These are phyloP conservation scores for Manis pentadactyla DNA, from an alignment of 2,797 vertebrate genomes.

Conservation along the genomic window DNA sequence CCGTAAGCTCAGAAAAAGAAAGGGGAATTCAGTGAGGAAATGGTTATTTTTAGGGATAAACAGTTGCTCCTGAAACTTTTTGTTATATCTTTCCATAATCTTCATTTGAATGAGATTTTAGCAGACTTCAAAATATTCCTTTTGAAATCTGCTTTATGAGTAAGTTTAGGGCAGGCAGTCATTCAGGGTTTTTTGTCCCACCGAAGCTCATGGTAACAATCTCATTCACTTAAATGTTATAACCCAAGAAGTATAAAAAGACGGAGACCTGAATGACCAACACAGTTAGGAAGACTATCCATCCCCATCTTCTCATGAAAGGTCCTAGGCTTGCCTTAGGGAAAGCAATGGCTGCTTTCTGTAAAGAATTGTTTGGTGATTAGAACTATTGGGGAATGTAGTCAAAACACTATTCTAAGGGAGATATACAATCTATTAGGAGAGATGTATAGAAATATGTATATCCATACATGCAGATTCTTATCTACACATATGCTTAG, in stretches of 20 bases:
- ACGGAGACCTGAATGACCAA: background rate
- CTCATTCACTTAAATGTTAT: background rate
- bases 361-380: background rate
- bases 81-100: background rate
- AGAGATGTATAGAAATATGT: background rate
- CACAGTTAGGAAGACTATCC: background rate
- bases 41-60: background rate
- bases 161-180: background rate
- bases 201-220: background rate
- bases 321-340: background rate
- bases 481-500: background rate
- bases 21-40: background rate
- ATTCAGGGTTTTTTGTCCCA: background rate
- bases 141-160: background rate
- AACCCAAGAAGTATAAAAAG: background rate
- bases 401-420: background rate
- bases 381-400: background rate
- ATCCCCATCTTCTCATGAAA: background rate
- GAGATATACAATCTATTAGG: background rate
- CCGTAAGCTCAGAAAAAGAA: background rate
- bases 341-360: background rate
- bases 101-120: constrained; percentile 28
- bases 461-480: background rate
- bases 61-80: background rate
- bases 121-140: background rate